Evolutionary conservation across 2,113 vertebrate genomes (phyloP).

Genomic region (Amazona vittata): DNA sequence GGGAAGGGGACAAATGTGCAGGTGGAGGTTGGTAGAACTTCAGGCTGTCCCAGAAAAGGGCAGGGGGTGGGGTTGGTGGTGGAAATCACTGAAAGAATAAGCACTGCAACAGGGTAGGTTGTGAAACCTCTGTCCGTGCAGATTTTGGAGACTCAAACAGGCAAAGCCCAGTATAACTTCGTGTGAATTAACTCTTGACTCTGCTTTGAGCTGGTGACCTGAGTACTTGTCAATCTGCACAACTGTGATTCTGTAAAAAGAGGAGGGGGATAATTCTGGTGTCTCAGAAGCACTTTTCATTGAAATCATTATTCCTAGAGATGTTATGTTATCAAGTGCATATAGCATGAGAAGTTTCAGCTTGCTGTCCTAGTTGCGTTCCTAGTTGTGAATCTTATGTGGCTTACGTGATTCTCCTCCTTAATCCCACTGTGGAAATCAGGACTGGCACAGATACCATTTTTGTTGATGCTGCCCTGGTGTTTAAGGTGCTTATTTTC

Average conservation of each 20-base stretch:
- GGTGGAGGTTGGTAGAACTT: background rate
- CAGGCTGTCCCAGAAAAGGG: background rate
- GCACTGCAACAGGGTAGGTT: background rate
- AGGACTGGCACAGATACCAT: background rate
- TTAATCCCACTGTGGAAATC: background rate
- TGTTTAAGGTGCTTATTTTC: background rate
- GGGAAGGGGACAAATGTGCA: accelerated
- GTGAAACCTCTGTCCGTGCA: background rate
- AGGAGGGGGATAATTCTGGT: background rate
- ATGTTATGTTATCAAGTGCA: accelerated
- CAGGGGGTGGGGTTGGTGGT: accelerated
- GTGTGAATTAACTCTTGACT: background rate
- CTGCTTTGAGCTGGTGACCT: background rate
- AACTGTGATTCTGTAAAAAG: background rate
- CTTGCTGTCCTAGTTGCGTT: background rate
- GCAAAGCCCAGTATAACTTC: accelerated
- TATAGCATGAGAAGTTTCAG: background rate
- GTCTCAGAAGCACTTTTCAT: background rate
- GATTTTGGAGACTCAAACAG: background rate
- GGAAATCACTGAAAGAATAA: background rate
- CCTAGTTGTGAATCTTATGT: background rate
- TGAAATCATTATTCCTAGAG: too few species aligned
- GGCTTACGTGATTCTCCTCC: background rate
- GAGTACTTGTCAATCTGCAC: background rate
- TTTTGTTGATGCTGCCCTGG: background rate